These are phyloP conservation scores for Manduca sexta DNA, from an alignment of 1,140 invertebrate species.

Conservation along the genomic window DNA sequence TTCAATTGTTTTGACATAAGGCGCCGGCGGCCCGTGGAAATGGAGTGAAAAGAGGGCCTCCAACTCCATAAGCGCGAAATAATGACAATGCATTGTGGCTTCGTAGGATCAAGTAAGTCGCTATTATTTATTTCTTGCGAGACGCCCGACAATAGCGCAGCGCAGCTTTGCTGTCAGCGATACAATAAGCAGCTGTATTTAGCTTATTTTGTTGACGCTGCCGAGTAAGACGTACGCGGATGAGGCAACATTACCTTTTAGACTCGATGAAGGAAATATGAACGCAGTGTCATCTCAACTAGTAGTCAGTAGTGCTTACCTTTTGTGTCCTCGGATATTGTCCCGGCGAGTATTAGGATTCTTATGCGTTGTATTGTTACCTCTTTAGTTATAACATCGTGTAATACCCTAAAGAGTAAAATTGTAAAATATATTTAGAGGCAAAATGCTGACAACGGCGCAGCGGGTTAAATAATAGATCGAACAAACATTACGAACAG, in stretches of 20 bases:
- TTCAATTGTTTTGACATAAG: conserved; percentile 34
- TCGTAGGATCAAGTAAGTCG: conserved; percentile 57
- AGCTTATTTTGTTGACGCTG: conserved; percentile 44
- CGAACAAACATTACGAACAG: neutral
- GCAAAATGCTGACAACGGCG: too few relatives aligned
- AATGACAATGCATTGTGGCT: conserved; percentile 53
- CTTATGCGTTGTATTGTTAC: too few relatives aligned
- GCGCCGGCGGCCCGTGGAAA: conserved; percentile 17
- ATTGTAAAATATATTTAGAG: too few relatives aligned
- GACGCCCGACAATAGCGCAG: conserved; percentile 49
- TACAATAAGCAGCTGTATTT: conserved; percentile 59
- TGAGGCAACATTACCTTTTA: conserved; percentile 39
- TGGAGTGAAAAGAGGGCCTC: conserved; percentile 29
- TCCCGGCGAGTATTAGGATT: too few relatives aligned
- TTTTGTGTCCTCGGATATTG: neutral
- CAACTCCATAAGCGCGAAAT: conserved; percentile 46
- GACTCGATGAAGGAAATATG: conserved; percentile 28
- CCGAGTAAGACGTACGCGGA: conserved; percentile 39
- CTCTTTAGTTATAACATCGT: too few relatives aligned
- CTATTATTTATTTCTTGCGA: conserved; percentile 62
- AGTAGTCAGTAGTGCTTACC: conserved; percentile 21
- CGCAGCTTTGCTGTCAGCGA: conserved; percentile 57
- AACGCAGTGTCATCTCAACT: conserved; percentile 16
- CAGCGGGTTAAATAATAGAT: neutral
- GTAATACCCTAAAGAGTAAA: too few relatives aligned